phyloP scores from a whole-genome alignment of 2,888 invertebrate species.

The Drosophila prolongata region DNA sequence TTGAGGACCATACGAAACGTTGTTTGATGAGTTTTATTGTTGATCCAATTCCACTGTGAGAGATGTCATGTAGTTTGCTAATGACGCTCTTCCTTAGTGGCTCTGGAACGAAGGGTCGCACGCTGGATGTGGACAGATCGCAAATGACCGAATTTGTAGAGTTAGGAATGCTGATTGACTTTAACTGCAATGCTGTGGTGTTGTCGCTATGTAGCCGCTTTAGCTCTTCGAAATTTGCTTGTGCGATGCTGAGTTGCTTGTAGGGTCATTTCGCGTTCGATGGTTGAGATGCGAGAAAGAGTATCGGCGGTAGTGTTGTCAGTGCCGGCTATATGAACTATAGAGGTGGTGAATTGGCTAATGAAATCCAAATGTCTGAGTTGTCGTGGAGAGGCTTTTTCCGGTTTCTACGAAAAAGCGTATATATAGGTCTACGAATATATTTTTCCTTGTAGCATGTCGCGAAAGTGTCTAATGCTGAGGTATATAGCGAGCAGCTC shows the following conservation, averaged over 20 bases:
- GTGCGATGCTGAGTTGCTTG: not conserved
- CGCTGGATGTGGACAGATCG: no score
- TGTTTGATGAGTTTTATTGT: no score
- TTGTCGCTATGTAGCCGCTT: not conserved
- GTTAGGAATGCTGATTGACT: not conserved
- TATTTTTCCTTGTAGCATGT: no score
- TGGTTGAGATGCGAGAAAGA: not conserved
- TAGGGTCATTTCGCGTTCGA: not conserved
- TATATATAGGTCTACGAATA: no score
- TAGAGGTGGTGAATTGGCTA: constrained; percentile 1
- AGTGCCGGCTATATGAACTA: constrained; percentile 3
- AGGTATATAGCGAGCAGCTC: no score
- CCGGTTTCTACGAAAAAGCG: constrained; percentile 2
- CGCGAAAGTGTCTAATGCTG: no score
- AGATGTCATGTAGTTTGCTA: no score
- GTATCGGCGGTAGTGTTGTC: not conserved
- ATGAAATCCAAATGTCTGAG: constrained; percentile 4
- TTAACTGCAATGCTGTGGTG: not conserved
- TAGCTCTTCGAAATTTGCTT: not conserved
- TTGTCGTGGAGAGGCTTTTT: constrained; percentile 12
- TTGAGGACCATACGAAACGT: no score
- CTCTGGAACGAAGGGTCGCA: no score
- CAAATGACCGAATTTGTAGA: not conserved
- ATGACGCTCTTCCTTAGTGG: no score
- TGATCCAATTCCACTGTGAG: no score